phyloP scores from a whole-genome alignment of 1,140 invertebrate species.

The Leptopilina boulardi region DNA sequence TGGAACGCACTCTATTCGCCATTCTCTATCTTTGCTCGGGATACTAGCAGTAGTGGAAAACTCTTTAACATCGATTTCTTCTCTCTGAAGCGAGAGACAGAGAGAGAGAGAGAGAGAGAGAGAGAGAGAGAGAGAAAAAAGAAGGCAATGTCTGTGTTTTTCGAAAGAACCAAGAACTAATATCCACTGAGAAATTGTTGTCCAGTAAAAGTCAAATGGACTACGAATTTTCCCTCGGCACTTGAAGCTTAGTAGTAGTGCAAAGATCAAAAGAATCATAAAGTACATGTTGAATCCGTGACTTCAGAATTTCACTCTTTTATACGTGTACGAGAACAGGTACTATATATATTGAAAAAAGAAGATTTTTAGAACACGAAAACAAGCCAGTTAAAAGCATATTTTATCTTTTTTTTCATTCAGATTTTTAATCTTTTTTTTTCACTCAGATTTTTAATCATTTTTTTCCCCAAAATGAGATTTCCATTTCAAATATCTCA shows the following conservation, averaged over 20 bases:
- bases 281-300: neutral
- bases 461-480: neutral
- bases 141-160: neutral
- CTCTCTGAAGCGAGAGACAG: neutral
- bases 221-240: constrained; percentile 4
- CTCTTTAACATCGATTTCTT: constrained; percentile 23
- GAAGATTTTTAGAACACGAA: neutral
- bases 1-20: constrained; percentile 17
- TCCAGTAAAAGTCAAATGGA: constrained; percentile 25
- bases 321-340: neutral
- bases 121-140: neutral
- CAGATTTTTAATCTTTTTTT: too few species aligned
- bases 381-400: neutral
- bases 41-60: neutral
- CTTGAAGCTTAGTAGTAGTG: too few species aligned
- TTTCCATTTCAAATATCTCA: neutral
- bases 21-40: constrained; percentile 3
- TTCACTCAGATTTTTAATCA: too few species aligned
- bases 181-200: constrained; percentile 1
- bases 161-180: constrained; percentile 2
- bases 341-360: neutral
- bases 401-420: neutral
- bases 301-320: neutral
- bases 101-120: neutral
- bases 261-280: constrained; percentile 29